Percentiles rank a stretch among this genome's conserved stretches.
These are phyloP conservation scores for Adineta ricciae DNA, from an alignment of 2,888 invertebrate genomes.

Conservation along the genomic window DNA sequence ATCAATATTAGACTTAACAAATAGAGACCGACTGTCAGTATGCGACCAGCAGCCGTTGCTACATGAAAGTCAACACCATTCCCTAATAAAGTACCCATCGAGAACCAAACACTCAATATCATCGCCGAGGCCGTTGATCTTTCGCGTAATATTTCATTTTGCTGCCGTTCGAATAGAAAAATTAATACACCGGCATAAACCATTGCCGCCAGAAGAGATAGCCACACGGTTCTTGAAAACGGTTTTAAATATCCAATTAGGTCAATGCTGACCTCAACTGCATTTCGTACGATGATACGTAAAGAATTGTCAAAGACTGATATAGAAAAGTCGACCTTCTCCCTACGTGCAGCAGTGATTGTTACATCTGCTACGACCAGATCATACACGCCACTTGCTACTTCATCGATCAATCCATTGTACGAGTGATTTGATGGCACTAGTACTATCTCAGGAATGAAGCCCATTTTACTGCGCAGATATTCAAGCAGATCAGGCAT, in stretches of 20 bases:
- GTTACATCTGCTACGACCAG: background rate
- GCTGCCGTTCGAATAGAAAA: background rate
- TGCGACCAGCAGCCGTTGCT: background rate
- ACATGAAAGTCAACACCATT: background rate
- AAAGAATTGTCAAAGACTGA: background rate
- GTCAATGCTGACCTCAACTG: too few species aligned
- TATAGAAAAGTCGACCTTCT: background rate
- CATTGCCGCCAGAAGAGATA: too few species aligned
- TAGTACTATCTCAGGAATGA: background rate
- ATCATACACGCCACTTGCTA: background rate
- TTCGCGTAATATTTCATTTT: background rate
- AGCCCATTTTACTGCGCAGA: background rate
- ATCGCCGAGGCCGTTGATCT: background rate
- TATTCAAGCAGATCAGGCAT: background rate
- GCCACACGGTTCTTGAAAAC: background rate
- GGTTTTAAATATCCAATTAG: too few species aligned
- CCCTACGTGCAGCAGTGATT: background rate
- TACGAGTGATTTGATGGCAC: background rate
- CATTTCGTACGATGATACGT: background rate
- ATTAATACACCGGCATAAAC: background rate
- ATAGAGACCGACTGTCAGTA: background rate
- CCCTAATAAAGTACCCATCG: background rate
- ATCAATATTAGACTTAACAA: background rate
- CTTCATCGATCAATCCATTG: background rate
- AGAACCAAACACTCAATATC: background rate